Evolutionary conservation across 2,797 vertebrate species (phyloP).

Genomic region (Ispidina picta): DNA sequence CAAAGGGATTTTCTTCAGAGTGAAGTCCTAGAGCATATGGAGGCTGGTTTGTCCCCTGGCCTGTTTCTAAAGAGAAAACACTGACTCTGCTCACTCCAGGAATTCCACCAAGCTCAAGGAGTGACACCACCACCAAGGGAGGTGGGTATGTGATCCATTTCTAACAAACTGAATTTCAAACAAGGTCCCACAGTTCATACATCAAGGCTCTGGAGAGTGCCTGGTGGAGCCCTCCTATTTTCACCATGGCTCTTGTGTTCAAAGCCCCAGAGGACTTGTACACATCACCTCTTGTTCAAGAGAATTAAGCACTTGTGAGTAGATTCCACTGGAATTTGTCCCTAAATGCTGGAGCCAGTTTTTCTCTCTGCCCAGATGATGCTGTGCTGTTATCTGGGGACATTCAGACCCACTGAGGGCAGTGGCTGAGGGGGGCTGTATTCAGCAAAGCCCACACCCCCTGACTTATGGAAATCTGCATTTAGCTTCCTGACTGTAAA

Average conservation of each 20-base stretch:
- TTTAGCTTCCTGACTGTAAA: not conserved
- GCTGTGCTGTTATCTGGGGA: not conserved
- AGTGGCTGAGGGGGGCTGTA: not conserved
- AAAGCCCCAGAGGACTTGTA: not conserved
- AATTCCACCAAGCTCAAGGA: not conserved
- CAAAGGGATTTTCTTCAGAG: slow-evolving; percentile 48
- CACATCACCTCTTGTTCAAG: not conserved
- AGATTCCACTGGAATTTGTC: not conserved
- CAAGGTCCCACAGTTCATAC: not conserved
- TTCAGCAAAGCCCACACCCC: not conserved
- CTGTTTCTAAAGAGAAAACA: not conserved
- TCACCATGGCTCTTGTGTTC: not conserved
- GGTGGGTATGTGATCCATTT: accelerated
- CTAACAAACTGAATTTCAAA: not conserved
- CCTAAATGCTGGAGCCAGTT: not conserved
- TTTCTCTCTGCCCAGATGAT: not conserved
- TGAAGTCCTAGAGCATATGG: not conserved
- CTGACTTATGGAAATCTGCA: not conserved
- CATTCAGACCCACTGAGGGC: accelerated
- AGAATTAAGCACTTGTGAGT: not conserved
- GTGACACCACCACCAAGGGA: not conserved
- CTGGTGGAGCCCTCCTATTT: not conserved
- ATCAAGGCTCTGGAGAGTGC: not conserved
- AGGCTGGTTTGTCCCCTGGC: not conserved
- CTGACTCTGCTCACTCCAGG: not conserved